Evolutionary conservation across 1,140 invertebrate genomes (phyloP), one percentile per base, ranked within the genome.

Genomic region (Streblospio benedicti): DNA sequence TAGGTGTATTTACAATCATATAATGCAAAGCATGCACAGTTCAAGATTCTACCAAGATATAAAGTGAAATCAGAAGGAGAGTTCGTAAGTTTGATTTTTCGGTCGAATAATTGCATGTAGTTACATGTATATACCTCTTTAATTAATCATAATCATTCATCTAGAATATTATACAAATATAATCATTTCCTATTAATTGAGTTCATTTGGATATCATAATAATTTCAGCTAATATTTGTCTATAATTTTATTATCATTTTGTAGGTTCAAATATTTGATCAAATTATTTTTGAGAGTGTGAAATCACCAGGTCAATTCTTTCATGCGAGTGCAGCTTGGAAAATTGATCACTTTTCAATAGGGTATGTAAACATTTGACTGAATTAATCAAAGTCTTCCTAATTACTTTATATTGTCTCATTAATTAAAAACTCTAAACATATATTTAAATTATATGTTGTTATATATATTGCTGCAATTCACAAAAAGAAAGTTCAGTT

Each of bases 11-110:
- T 77, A 31, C 69, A 73, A 49, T 68, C 71, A 52, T 76, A 70
- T 65, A 77, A 77, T 57, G 72, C 72, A 16, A 78, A 78, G 60
- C 71, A 76, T 66, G 75, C 75, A 18, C 75, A 77, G 60, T 77
- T 77, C 62, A 65, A 71, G 49, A 75, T 78, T 23, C 51, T 78
- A 41, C 76, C 76, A 2, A 59, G 76, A 16, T 78, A 77, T 65
- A 78, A 78, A 69, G 76, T 78, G 14, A 78, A 77, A 64, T 76
- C 74, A 4, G 76, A 77, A 60, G 75, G 75, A 58, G 75, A 76
- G 67, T 68, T 72, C 63, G 75, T 78, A 69, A 69, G 73, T 71
- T 38, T 33, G 14, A 16, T n/a, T 4, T 16, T 32, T 30, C 41
- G 27, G 25, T 14, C 12, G 1, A 25, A 6, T 59, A 16, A 28